Base-by-base conservation (phyloP, 1,140 invertebrate species). In the Formica exsecta region DNA sequence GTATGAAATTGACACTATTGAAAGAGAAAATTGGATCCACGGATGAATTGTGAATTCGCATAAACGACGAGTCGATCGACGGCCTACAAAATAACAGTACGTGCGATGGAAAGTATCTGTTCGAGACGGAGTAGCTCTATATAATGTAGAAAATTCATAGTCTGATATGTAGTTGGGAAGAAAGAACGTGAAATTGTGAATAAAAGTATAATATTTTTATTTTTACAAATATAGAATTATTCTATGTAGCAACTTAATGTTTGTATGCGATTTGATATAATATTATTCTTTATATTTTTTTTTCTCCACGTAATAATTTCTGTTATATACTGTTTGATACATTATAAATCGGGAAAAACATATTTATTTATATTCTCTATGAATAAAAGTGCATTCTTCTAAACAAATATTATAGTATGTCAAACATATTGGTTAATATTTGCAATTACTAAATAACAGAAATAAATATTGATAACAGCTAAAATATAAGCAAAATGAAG, bases 1-100 rank as follows among this genome's bases (percentile, higher is more conserved):
- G 59, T 77, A 44, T 64, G 59, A 77, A 77, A 77, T 79, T 86
- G 86, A 86, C 83, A 86, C 57, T 73, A 71, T 68, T 71, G 41
- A 51, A 38, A 54, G 32, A 3, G 62, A 44, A 81, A 86, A 81
- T 86, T 71, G 44, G 84, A 85, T 86, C 48, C 54, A 22, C n/a
- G 38, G 65, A 76, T 70, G 65, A 51, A 54, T 77, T 64, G 76
- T 68, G 62, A 79, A 79, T 79, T 77, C 62, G 76, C 64, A 51
- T 79, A 79, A 79, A 79, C 75, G 75, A 66, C 61, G 61, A 79
- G 59, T 68, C 76, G 62, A 79, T 79, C 44, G 68, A 73, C 65
- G 76, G 64, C 61, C 36, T 62, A 32, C 61, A 65, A 66, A 79
- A 32, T 54, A 66, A n/a, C n/a, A 32, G 1, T 68, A 68, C 29